phyloP scores from a whole-genome alignment of 2,797 vertebrate species.

The Pygocentrus nattereri region DNA sequence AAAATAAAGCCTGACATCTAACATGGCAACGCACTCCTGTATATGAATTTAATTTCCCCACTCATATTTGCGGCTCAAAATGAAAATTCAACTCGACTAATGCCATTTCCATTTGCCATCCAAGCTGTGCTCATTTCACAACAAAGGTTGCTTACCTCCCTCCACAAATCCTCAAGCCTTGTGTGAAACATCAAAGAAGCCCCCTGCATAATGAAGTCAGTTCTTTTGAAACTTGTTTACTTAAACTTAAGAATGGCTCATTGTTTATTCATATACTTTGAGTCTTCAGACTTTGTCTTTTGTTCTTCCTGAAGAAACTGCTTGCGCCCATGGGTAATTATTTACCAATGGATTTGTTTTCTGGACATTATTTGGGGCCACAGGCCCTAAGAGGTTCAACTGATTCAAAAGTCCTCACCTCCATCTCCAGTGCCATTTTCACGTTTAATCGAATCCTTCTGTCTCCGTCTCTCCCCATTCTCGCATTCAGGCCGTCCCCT shows the following conservation, averaged over 20 bases:
- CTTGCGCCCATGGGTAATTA: not conserved
- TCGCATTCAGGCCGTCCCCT: constrained; percentile 29
- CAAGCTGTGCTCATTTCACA: not conserved
- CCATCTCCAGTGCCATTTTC: constrained; percentile 22
- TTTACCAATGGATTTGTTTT: not conserved
- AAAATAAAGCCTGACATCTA: not conserved
- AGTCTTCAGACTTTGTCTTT: not conserved
- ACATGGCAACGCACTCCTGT: not conserved
- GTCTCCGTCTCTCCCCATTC: constrained; percentile 20
- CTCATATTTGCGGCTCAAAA: not conserved
- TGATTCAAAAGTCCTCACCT: constrained; percentile 9
- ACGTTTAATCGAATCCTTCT: constrained; percentile 33
- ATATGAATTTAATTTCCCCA: not conserved
- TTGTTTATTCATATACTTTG: constrained; percentile 42
- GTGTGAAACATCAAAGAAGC: constrained; percentile 35
- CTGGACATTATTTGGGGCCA: constrained; percentile 6
- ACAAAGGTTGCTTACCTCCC: constrained; percentile 23
- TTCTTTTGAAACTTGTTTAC: constrained; percentile 25
- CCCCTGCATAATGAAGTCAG: constrained; percentile 34
- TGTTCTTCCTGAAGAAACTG: not conserved
- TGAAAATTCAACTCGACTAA: not conserved
- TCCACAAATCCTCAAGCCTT: constrained; percentile 29
- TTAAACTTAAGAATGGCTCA: constrained; percentile 14
- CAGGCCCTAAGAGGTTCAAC: constrained; percentile 11
- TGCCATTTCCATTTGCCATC: not conserved